Evolutionary conservation across 2,797 vertebrate species (phyloP).

Genomic region (Cygnus olor): DNA sequence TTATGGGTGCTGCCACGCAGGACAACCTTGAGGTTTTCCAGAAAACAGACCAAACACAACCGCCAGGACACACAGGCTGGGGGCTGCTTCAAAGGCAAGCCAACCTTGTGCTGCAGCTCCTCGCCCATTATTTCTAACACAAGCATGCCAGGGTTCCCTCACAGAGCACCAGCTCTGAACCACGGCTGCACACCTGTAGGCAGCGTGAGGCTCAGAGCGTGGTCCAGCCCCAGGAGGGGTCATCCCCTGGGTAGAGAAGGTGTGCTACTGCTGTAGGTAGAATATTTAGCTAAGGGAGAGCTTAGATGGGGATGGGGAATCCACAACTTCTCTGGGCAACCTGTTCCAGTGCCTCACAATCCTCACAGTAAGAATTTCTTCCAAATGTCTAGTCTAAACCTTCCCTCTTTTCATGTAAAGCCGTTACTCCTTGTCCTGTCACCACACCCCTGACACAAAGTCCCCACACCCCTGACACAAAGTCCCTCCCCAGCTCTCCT

Average conservation of each 20-base stretch:
- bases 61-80: background rate
- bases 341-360: too few species aligned
- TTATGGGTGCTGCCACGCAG: background rate
- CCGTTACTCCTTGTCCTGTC: background rate
- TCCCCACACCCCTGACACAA: background rate
- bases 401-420: background rate
- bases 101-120: background rate
- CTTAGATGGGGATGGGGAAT: background rate
- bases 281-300: too few species aligned
- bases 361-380: too few species aligned
- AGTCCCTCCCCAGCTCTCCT: background rate
- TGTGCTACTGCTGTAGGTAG: accelerated
- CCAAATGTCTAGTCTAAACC: too few species aligned
- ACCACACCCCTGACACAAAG: background rate
- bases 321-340: too few species aligned
- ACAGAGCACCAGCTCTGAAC: background rate
- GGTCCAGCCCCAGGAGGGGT: background rate
- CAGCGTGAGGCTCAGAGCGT: accelerated
- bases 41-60: background rate
- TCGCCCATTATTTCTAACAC: background rate
- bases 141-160: background rate
- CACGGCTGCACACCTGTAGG: accelerated
- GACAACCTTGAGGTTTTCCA: background rate
- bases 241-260: accelerated
- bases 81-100: background rate